Conservation (phyloP, 1,140 invertebrate species). For the Mactra quadrangularis region DNA sequence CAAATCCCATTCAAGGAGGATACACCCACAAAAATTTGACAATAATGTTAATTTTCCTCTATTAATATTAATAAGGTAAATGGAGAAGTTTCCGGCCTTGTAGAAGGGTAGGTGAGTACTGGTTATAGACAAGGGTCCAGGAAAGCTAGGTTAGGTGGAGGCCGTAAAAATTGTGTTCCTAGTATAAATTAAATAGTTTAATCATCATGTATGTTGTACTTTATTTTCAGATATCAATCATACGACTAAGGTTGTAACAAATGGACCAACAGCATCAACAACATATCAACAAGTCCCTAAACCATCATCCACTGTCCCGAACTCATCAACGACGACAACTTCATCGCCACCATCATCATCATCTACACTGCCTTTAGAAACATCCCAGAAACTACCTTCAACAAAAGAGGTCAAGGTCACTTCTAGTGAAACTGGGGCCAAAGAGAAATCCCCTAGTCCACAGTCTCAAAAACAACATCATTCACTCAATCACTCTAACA, state of each 20-base stretch:
- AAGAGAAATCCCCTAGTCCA: slow-evolving; percentile 46
- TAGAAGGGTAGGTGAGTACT: too few species aligned
- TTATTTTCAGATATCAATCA: neutral
- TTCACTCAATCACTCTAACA: slow-evolving; percentile 28
- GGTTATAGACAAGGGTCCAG: too few species aligned
- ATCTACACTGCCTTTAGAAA: neutral
- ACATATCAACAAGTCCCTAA: slow-evolving; percentile 38
- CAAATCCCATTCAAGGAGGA: too few species aligned
- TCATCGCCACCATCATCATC: neutral
- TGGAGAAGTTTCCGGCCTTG: too few species aligned
- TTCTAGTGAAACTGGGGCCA: slow-evolving; percentile 7
- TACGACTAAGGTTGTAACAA: slow-evolving; percentile 10
- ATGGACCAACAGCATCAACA: slow-evolving; percentile 46
- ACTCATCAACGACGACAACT: slow-evolving; percentile 6
- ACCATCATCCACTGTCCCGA: neutral
- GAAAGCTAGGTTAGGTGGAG: too few species aligned
- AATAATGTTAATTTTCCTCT: too few species aligned
- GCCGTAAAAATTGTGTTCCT: too few species aligned
- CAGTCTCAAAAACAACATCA: slow-evolving; percentile 43
- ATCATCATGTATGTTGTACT: too few species aligned
- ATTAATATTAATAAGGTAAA: too few species aligned
- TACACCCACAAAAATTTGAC: too few species aligned
- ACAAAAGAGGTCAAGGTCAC: neutral
- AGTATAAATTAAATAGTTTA: too few species aligned
- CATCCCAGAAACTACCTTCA: neutral